Percentiles rank a stretch among this genome's conserved stretches.
These are phyloP conservation scores for Synergus japonicus DNA, from an alignment of 2,888 invertebrate genomes.

Conservation along the genomic window DNA sequence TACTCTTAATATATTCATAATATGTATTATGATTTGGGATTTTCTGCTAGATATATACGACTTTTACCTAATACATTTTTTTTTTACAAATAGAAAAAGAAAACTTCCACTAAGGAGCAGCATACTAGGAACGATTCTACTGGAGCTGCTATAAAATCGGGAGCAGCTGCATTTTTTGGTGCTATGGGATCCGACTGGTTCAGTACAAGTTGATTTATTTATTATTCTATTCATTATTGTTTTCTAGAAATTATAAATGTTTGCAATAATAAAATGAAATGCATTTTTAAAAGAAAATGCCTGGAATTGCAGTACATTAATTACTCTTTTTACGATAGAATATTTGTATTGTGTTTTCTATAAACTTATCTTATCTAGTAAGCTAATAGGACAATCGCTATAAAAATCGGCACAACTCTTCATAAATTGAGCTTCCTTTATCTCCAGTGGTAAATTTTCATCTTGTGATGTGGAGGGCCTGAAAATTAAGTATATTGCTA, in stretches of 20 bases:
- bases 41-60: neutral
- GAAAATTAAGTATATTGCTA: conserved; percentile 58
- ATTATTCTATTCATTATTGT: conserved; percentile 33
- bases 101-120: conserved; percentile 74
- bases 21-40: neutral
- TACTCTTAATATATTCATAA: neutral
- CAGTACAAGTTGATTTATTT: conserved; percentile 75
- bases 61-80: conserved; percentile 9
- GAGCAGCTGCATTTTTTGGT: conserved; percentile 89
- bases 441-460: conserved; percentile 78
- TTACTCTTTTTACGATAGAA: neutral
- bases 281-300: conserved; percentile 41
- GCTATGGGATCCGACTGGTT: conserved; percentile 92
- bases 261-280: conserved; percentile 43
- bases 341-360: neutral
- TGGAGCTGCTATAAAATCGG: conserved; percentile 82
- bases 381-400: conserved; percentile 78
- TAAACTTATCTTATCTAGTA: conserved; percentile 78
- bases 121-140: conserved; percentile 78
- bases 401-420: conserved; percentile 78
- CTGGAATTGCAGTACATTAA: neutral
- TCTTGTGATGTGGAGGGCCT: conserved; percentile 81
- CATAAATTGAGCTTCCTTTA: conserved; percentile 80
- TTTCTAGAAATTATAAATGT: conserved; percentile 39
- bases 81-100: conserved; percentile 78